Evolutionary conservation across 2,797 vertebrate genomes (phyloP), one percentile per base, ranked within the genome.

Genomic region (Acanthurus leucopareius): DNA sequence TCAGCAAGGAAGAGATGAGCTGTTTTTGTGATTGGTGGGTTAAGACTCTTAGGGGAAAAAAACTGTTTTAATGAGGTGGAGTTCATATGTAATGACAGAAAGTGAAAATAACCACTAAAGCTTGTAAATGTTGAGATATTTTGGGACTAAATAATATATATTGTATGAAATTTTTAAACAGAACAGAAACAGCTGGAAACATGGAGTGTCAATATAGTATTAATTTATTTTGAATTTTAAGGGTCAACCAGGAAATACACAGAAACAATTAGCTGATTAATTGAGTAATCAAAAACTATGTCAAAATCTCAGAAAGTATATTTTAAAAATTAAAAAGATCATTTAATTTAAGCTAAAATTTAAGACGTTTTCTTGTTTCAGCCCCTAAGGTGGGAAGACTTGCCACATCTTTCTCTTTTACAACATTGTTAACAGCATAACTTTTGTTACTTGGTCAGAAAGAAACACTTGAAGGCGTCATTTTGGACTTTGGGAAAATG

Each of bases 401-500:
- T 8, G 1, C 28, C 38, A 11, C 3, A 4, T 57, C 25, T 16
- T 3, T 44, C 38, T 9, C 10, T 42, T 42, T 48, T 20, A 14
- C 2, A 69, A n/a, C 5, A 28, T 16, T 44, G 7, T 15, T 5
- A 22, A 54, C 10, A 40, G 49, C 16, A 40, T 4, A 28, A 62
- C 3, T 54, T 17, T 25, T 17, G 22, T 17, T 1, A 4, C 11
- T 47, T 38, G 10, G 0, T 42, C 5, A 4, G 17, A 2, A 8
- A 38, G n/a, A 14, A 60, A 32, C 7, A 11, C n/a, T 11, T 62
- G 2, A 60, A n/a, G 7, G 15, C 0, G 7, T 25, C 17, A 20
- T 17, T 0, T 25, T 22, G 6, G 0, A 28, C 15, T 7, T 52
- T 0, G 13, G 45, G 13, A 52, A 20, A 56, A 8, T 5, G 7